Evolutionary conservation across 2,797 vertebrate species (phyloP).

Genomic region (Emys orbicularis): DNA sequence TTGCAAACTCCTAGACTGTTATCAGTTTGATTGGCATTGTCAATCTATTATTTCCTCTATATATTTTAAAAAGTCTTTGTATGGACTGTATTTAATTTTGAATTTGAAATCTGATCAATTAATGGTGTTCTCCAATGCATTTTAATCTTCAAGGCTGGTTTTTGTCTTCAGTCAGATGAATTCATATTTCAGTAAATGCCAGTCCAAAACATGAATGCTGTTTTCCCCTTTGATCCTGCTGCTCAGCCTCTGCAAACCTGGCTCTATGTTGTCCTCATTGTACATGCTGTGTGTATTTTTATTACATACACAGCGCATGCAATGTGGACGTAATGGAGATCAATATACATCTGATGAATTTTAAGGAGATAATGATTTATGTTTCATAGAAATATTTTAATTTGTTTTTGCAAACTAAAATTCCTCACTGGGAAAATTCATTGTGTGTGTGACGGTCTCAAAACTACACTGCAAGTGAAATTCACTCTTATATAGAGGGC

Average conservation of each 20-base stretch:
- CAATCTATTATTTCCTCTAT: background rate
- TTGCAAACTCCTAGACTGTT: background rate
- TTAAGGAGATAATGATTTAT: background rate
- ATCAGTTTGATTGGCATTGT: background rate
- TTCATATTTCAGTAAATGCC: background rate
- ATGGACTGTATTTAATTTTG: background rate
- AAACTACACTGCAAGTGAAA: rapidly evolving
- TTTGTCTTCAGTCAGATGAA: background rate
- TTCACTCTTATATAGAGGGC: background rate
- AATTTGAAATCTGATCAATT: background rate
- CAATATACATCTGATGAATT: slow-evolving; percentile 5
- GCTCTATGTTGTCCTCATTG: slow-evolving; percentile 88
- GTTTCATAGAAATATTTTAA: background rate
- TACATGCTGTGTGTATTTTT: slow-evolving; percentile 91
- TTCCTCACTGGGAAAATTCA: background rate
- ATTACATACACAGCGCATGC: slow-evolving; percentile 88
- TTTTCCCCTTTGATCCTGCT: background rate
- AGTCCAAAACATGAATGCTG: rapidly evolving
- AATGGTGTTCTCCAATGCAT: background rate
- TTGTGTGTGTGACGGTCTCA: rapidly evolving
- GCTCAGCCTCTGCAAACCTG: background rate
- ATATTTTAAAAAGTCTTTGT: background rate
- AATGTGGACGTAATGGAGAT: slow-evolving; percentile 88
- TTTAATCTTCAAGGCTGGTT: background rate
- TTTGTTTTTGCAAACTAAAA: background rate